A percentile compares a stretch with the other conserved stretches of the same genome.
Conservation (phyloP, 2,797 vertebrate species). For the Falco cherrug region DNA sequence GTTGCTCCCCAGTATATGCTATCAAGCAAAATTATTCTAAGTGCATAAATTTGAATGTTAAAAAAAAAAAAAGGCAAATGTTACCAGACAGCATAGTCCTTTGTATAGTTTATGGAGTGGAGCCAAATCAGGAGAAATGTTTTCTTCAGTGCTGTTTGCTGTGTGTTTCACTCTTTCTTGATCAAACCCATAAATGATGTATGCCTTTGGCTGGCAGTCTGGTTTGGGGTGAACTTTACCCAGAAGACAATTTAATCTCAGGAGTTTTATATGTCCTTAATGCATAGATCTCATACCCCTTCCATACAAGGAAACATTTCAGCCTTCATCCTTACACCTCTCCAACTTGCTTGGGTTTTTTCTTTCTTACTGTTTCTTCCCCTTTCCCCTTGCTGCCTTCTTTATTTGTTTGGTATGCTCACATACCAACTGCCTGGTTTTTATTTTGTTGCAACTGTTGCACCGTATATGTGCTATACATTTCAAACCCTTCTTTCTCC, state of each 20-base stretch:
- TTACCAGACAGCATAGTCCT: neutral
- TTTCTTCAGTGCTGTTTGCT: constrained; percentile 12
- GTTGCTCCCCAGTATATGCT: neutral
- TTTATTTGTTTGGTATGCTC: neutral
- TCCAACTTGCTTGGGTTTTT: neutral
- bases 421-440: neutral
- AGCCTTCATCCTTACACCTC: neutral
- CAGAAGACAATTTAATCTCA: neutral
- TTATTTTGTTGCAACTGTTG: neutral
- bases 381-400: neutral
- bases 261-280: neutral
- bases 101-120: neutral
- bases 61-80: neutral
- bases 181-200: neutral
- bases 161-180: neutral
- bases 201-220: neutral
- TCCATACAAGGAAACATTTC: neutral
- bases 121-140: constrained; percentile 1
- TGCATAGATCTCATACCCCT: neutral
- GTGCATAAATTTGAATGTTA: neutral
- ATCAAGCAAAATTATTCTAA: neutral
- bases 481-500: neutral
- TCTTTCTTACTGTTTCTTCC: neutral
- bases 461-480: neutral
- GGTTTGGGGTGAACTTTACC: neutral